These are phyloP conservation scores for Ochotona curzoniae DNA, from an alignment of 2,113 vertebrate genomes.

Conservation along the genomic window DNA sequence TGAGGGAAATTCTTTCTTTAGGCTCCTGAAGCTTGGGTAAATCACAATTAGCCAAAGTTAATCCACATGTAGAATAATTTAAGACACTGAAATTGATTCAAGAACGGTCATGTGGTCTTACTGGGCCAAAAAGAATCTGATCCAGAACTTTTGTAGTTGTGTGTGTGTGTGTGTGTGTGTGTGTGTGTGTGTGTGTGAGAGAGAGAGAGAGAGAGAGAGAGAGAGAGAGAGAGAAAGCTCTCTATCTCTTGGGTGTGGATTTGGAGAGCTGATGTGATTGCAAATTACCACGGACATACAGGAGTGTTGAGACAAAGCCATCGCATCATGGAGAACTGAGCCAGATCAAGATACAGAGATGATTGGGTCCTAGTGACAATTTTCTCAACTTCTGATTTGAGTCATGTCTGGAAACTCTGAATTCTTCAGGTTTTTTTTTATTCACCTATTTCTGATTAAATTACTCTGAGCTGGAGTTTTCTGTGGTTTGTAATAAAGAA, in stretches of 20 bases:
- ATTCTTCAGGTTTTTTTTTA: background rate
- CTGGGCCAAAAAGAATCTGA: background rate
- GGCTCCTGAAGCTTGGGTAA: background rate
- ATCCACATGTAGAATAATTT: background rate
- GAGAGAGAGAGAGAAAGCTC: background rate
- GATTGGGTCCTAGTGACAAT: background rate
- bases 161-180: background rate
- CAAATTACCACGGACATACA: background rate
- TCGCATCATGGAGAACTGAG: background rate
- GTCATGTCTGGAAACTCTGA: background rate
- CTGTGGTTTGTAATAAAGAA: background rate
- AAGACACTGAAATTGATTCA: background rate
- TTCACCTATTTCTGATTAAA: slow-evolving; percentile 11
- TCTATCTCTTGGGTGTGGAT: background rate
- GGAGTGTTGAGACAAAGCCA: background rate
- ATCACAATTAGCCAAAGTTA: background rate
- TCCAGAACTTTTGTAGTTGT: background rate
- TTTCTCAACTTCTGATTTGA: background rate
- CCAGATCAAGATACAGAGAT: background rate
- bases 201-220: too few relatives aligned
- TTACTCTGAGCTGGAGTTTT: slow-evolving; percentile 33
- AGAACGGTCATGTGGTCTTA: background rate
- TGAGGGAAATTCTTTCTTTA: background rate
- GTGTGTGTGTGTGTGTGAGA: too few relatives aligned
- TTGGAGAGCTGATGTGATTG: background rate